Conservation (phyloP, 2,888 invertebrate species). For the Calliopum simillimum region DNA sequence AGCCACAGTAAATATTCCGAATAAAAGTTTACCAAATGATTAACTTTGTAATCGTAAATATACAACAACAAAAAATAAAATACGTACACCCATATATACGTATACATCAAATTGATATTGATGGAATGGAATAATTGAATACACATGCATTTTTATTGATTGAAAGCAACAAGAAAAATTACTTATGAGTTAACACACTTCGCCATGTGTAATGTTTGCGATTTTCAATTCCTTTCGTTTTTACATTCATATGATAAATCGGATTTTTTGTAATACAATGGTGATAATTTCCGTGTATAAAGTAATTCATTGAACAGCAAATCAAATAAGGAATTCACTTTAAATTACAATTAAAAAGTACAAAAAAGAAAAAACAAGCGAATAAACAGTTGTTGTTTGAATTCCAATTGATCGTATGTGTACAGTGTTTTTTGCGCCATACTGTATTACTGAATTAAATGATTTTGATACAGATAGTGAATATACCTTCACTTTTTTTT, state of each 20-base stretch:
- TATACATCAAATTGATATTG: not conserved
- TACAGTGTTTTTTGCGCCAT: too few relatives aligned
- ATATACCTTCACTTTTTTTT: too few relatives aligned
- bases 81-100: too few relatives aligned
- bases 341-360: not conserved
- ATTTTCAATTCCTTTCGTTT: not conserved
- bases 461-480: too few relatives aligned
- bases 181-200: constrained; percentile 5
- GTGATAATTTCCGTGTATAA: not conserved
- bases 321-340: constrained; percentile 1
- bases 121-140: not conserved
- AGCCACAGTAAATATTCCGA: too few relatives aligned
- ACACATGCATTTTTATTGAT: not conserved
- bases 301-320: constrained; percentile 4
- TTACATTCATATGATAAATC: not conserved
- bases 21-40: too few relatives aligned
- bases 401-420: too few relatives aligned
- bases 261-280: not conserved
- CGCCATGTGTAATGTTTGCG: not conserved
- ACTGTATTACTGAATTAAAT: too few relatives aligned
- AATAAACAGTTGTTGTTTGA: too few relatives aligned
- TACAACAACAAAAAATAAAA: too few relatives aligned
- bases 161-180: constrained; percentile 11
- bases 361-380: not conserved
- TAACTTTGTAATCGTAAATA: too few relatives aligned